Evolutionary conservation across 2,888 invertebrate genomes (phyloP), one percentile per base, ranked within the genome.

Genomic region (Cabera pusaria): DNA sequence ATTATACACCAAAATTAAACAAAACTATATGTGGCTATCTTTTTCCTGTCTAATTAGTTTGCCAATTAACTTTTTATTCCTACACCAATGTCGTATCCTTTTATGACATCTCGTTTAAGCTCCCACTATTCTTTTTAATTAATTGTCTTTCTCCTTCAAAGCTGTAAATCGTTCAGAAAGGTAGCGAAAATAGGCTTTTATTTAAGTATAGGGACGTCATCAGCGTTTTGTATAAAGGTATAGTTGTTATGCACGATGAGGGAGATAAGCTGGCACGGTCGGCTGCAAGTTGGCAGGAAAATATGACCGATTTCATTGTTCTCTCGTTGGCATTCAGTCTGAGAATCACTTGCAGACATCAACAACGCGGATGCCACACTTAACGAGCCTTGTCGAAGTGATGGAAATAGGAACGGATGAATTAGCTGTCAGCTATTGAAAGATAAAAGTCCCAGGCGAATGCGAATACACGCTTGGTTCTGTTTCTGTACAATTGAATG

Each of bases 241-340:
- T 70, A 68, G 72, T 82, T 76, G 71, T 78, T 85, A 86, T 86
- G 79, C 82, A 72, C 64, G 86, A 87, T 86, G 76, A 56, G 51
- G 58, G 48, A 67, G 86, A 86, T 86, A 86, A 83, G 71, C 59
- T 62, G 66, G 72, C 77, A 85, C 83, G 85, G 80, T 86, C 75
- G 65, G 85, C 64, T 85, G 86, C 76, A 58, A 69, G 72, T 68
- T 77, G 80, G 77, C 79, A 78, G 84, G 82, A 80, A 84, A 85
- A 84, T 87, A 84, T 87, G 85, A 85, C 84, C 79, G 87, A 84
- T 86, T 84, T 84, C 87, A 88, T 88, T 88, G 87, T 88, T 87
- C 79, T 78, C 68, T 60, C 67, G 60, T 64, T 61, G 77, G 73
- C 76, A 72, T 76, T 79, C 70, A 69, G 74, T 74, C 78, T 79